A percentile compares a stretch with the other conserved stretches of the same genome.
phyloP scores from a whole-genome alignment of 1,140 invertebrate genomes.

The Trichogramma pretiosum region DNA sequence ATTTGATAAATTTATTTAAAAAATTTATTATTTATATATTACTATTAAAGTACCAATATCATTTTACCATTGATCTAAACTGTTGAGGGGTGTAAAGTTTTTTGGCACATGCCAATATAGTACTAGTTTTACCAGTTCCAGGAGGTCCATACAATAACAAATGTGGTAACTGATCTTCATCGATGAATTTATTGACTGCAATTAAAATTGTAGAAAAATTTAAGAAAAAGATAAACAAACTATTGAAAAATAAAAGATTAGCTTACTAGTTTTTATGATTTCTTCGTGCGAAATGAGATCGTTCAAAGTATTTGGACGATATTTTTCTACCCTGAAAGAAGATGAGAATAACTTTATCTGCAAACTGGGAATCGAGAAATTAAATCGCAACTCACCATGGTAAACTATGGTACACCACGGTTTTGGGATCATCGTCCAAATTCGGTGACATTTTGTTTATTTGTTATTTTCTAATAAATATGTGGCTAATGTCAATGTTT shows the following conservation, averaged over 20 bases:
- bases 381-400: slow-evolving; percentile 43
- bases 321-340: slow-evolving; percentile 99
- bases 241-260: too few relatives aligned
- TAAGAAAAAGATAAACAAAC: slow-evolving; percentile 10
- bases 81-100: slow-evolving; percentile 83
- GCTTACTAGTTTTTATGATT: slow-evolving; percentile 91
- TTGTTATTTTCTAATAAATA: background rate
- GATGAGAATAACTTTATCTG: too few relatives aligned
- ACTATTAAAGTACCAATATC: slow-evolving; percentile 12
- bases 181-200: slow-evolving; percentile 86
- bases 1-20: background rate
- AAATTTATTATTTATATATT: background rate
- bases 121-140: slow-evolving; percentile 97
- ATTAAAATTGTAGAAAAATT: slow-evolving; percentile 17
- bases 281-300: slow-evolving; percentile 96
- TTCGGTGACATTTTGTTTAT: slow-evolving; percentile 3
- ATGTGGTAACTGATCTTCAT: slow-evolving; percentile 89
- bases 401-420: slow-evolving; percentile 41
- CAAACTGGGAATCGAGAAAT: slow-evolving; percentile 13
- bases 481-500: too few relatives aligned
- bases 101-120: slow-evolving; percentile 91
- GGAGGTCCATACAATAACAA: slow-evolving; percentile 97
- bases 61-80: slow-evolving; percentile 76
- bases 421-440: background rate
- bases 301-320: slow-evolving; percentile 80